A percentile compares a stretch with the other conserved stretches of the same genome.
Conservation (phyloP, 2,797 vertebrate genomes). For the Sus cebifrons region DNA sequence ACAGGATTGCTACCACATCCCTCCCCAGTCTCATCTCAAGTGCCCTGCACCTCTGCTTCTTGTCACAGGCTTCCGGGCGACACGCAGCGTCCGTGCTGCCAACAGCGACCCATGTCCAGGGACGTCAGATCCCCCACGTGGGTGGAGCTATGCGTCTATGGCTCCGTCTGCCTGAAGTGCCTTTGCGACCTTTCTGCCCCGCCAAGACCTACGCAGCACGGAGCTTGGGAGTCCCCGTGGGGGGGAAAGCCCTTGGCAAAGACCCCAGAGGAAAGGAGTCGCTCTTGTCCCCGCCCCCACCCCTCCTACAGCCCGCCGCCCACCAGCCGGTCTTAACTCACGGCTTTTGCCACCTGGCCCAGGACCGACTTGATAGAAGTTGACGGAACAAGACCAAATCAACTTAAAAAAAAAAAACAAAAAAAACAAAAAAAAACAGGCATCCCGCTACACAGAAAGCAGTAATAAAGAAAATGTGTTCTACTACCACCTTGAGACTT, state of each 20-base stretch:
- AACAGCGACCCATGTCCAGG: background rate
- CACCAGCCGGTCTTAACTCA: background rate
- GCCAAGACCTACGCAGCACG: background rate
- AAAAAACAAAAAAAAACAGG: background rate
- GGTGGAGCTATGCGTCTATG: rapidly evolving
- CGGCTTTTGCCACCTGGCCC: background rate
- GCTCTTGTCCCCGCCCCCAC: background rate
- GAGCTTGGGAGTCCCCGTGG: background rate
- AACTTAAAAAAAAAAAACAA: constrained; percentile 36
- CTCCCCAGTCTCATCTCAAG: background rate
- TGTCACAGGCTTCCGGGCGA: background rate
- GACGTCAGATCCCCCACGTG: rapidly evolving
- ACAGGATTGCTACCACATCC: rapidly evolving
- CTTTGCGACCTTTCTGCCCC: background rate
- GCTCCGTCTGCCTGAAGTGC: too few relatives aligned
- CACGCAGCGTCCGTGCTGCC: background rate
- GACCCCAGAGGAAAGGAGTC: background rate
- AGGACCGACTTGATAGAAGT: constrained; percentile 63
- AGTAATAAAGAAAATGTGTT: constrained; percentile 83
- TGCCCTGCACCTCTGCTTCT: background rate
- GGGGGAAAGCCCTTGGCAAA: background rate
- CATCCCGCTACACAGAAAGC: constrained; percentile 72
- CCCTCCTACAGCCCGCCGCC: background rate
- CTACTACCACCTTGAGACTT: constrained; percentile 83
- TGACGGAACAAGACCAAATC: constrained; percentile 72